phyloP scores from a whole-genome alignment of 2,113 vertebrate genomes.

The Cebidichthys violaceus region DNA sequence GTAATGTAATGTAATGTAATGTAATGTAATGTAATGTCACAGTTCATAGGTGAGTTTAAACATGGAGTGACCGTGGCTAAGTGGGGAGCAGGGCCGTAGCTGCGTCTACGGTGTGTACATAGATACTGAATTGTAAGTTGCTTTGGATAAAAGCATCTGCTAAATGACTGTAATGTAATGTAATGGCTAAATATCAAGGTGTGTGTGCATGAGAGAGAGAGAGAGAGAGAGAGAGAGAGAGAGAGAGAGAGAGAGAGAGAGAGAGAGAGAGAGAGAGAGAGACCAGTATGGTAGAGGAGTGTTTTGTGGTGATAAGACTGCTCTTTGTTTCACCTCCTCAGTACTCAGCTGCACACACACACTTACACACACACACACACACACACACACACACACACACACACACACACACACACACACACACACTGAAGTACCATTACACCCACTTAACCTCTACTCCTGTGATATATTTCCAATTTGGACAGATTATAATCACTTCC shows the following conservation, averaged over 20 bases:
- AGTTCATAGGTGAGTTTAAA: too few relatives aligned
- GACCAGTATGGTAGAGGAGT: not conserved
- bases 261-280: not conserved
- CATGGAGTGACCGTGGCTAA: too few relatives aligned
- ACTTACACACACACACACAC: constrained; percentile 7
- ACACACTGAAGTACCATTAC: constrained; percentile 16
- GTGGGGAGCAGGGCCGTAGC: too few relatives aligned
- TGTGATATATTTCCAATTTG: constrained; percentile 13
- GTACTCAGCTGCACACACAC: constrained; percentile 4
- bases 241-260: not conserved
- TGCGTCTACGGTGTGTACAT: too few relatives aligned
- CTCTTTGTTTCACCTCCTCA: constrained; percentile 30
- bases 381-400: constrained; percentile 10
- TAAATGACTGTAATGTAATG: too few relatives aligned
- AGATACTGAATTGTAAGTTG: too few relatives aligned
- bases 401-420: not conserved
- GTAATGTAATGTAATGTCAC: too few relatives aligned
- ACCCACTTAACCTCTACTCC: constrained; percentile 22
- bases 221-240: not conserved
- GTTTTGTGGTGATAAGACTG: constrained; percentile 19
- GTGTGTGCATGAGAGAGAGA: too few relatives aligned
- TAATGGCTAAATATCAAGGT: too few relatives aligned
- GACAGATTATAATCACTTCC: not conserved
- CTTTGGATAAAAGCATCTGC: too few relatives aligned
- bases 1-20: too few relatives aligned